Evolutionary conservation across 2,888 invertebrate genomes (phyloP), one percentile per base, ranked within the genome.

Genomic region (Habrosyne pyritoides): DNA sequence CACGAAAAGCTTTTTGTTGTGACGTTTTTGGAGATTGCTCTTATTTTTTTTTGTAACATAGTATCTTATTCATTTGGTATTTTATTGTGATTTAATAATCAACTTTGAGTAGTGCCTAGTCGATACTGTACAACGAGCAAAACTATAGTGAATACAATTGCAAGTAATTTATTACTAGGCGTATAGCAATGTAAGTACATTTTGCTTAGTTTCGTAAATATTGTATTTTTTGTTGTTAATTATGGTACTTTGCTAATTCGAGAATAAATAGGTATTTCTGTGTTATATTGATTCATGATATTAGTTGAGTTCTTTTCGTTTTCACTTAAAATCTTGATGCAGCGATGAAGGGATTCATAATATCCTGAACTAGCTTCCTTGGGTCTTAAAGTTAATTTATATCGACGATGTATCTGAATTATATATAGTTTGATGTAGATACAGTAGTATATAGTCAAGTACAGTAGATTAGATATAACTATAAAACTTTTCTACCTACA

Each of bases 21-120:
- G 71, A 68, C 69, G 67, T 79, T 77, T 72, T 60, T 65, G 63
- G 60, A 57, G 56, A 63, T 62, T 61, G 59, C 59, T 48, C 53
- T 75, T 75, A n/a, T n/a, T 77, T 75, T 67, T 69, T 80, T 77
- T 60, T 72, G 72, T 64, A 60, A 67, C 69, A 66, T 71, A 66
- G 67, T 70, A 69, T 72, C 60, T 53, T 53, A 33, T 52, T 42
- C 50, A 18, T 51, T 56, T 55, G 24, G 21, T 55, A 55, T 54
- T 51, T 47, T 47, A 28, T 52, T 53, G 21, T 59, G 7, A 46
- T 52, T 26, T 47, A 55, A 33, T 42, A 42, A 42, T 42, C 14
- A 14, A 42, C 18, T 42, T 24, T 24, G 24, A 42, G 6, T 42
- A 18, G 42, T 42, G 6, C n/a, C n/a, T 42, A 42, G 18, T 42